A percentile compares a stretch with the other conserved stretches of the same genome.
phyloP scores from a whole-genome alignment of 2,113 vertebrate genomes.

The Chamaea fasciata region DNA sequence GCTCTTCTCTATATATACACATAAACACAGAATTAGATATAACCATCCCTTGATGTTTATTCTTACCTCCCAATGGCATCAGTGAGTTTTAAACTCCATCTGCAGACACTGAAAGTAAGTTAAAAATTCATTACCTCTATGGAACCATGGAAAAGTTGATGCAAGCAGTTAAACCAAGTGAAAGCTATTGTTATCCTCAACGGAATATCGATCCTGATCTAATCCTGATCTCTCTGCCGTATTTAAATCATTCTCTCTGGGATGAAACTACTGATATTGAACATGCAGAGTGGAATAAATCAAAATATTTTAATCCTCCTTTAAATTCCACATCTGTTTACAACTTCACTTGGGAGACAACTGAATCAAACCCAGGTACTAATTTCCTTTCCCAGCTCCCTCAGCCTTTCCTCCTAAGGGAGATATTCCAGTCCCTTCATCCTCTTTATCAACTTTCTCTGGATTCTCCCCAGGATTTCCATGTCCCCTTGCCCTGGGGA shows the following conservation, averaged over 20 bases:
- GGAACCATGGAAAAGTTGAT: not conserved
- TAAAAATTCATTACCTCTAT: not conserved
- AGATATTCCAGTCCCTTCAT: not conserved
- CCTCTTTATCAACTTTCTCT: not conserved
- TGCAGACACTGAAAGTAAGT: not conserved
- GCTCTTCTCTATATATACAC: fast-evolving
- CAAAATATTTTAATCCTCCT: not conserved
- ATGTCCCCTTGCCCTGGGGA: not conserved
- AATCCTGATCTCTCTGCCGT: not conserved
- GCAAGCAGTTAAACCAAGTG: not conserved
- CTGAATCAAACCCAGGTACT: not conserved
- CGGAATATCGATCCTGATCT: not conserved
- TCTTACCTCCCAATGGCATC: not conserved
- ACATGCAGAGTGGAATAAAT: not conserved
- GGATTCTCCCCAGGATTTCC: not conserved
- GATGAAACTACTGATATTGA: not conserved
- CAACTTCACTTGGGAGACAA: not conserved
- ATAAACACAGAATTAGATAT: not conserved
- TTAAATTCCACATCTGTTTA: constrained; percentile 17
- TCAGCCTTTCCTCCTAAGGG: not conserved
- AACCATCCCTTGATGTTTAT: not conserved
- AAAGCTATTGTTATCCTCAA: not conserved
- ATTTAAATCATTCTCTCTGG: not conserved
- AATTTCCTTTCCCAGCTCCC: not conserved
- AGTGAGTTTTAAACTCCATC: not conserved